A percentile compares a stretch with the other conserved stretches of the same genome.
phyloP scores from a whole-genome alignment of 1,140 invertebrate genomes.

The Uloborus diversus region DNA sequence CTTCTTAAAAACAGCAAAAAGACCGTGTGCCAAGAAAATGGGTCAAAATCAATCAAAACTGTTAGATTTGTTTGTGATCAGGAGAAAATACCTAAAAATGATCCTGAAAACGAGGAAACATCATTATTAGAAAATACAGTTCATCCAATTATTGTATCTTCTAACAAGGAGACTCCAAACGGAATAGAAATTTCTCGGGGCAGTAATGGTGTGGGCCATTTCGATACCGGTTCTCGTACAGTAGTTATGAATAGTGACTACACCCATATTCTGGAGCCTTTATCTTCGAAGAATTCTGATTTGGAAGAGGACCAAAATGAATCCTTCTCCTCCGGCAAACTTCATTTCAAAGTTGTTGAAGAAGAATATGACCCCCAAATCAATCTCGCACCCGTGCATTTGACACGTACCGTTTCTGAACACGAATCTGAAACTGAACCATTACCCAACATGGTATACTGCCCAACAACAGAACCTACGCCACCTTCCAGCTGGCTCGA shows the following conservation, averaged over 20 bases:
- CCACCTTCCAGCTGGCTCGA: not conserved
- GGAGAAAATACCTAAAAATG: not conserved
- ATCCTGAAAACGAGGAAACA: not conserved
- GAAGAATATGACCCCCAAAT: slow-evolving; percentile 25
- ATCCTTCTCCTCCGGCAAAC: not conserved
- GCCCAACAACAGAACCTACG: not conserved
- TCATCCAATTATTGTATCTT: not conserved
- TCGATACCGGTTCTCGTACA: not conserved
- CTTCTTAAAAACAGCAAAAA: not conserved
- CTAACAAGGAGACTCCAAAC: too few species aligned
- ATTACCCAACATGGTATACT: not conserved
- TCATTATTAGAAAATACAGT: not conserved
- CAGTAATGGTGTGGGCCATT: too few species aligned
- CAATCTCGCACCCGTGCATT: slow-evolving; percentile 12
- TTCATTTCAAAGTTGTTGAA: slow-evolving; percentile 21
- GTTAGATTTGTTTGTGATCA: slow-evolving; percentile 12
- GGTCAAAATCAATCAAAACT: not conserved
- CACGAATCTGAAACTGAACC: not conserved
- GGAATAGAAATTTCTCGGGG: too few species aligned
- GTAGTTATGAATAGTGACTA: not conserved
- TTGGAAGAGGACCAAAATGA: not conserved
- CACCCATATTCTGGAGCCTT: not conserved
- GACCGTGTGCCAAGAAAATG: not conserved
- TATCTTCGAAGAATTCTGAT: not conserved
- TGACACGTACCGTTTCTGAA: not conserved